A percentile compares a stretch with the other conserved stretches of the same genome.
Evolutionary conservation across 2,888 invertebrate species (phyloP).

Genomic region (Cynaeus angustus): DNA sequence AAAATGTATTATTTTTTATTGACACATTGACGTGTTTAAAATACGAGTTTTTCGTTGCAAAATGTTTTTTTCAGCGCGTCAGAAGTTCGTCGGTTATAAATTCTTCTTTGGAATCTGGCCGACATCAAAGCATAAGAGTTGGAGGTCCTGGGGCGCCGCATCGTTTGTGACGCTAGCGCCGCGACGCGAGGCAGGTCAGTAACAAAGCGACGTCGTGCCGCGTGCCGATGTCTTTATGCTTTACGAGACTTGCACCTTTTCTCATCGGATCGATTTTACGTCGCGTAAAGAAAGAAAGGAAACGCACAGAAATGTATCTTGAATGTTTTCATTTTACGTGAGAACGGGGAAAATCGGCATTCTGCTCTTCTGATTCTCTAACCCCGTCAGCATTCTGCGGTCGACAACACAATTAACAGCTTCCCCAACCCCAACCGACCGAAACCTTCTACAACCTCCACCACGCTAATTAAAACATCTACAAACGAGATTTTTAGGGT

Average conservation of each 20-base stretch:
- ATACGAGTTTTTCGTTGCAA: slow-evolving; percentile 19
- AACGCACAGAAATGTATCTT: not conserved
- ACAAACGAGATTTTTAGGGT: slow-evolving; percentile 57
- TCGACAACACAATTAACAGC: slow-evolving; percentile 58
- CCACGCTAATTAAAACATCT: slow-evolving; percentile 57
- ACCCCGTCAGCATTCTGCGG: slow-evolving; percentile 54
- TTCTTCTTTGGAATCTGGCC: slow-evolving; percentile 38
- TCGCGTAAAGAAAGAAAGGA: slow-evolving; percentile 12
- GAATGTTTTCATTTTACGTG: slow-evolving; percentile 12
- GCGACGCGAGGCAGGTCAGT: slow-evolving; percentile 69
- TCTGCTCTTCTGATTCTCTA: slow-evolving; percentile 50
- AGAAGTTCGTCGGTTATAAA: slow-evolving; percentile 22
- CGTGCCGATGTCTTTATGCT: slow-evolving; percentile 66
- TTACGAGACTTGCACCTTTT: slow-evolving; percentile 55
- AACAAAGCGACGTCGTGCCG: slow-evolving; percentile 66
- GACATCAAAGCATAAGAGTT: slow-evolving; percentile 63
- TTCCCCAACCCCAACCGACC: slow-evolving; percentile 51
- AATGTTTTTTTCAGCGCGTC: slow-evolving; percentile 7
- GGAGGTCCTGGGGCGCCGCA: slow-evolving; percentile 63
- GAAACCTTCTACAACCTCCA: slow-evolving; percentile 50
- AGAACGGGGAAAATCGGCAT: slow-evolving; percentile 40
- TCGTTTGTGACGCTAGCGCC: slow-evolving; percentile 65
- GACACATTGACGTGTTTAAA: slow-evolving; percentile 42
- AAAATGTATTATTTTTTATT: slow-evolving; percentile 47
- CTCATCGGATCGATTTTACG: slow-evolving; percentile 38